Base-by-base conservation (phyloP, 2,888 invertebrate genomes). In the Chaitophorus viminalis region DNA sequence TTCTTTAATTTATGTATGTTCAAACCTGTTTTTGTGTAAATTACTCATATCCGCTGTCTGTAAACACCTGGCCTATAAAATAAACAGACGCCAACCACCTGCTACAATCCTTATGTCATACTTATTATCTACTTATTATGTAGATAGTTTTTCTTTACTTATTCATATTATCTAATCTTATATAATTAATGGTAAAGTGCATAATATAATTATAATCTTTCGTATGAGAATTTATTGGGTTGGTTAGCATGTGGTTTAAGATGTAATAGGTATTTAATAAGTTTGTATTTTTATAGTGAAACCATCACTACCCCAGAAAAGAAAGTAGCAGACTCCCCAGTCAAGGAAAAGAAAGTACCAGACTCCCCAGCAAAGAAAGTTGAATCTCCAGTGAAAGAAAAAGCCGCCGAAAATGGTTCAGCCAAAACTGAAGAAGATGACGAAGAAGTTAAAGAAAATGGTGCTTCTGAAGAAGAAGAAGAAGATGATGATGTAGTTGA, bases 241-340 rank as follows among this genome's bases (percentile, higher is more conserved):
- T 60, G 9, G 5, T 70, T 74, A 11, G 3, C 5, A 33, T 36
- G 6, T 74, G 3, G 14, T 17, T 46, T 31, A 9, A 31, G 33
- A 21, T 74, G 18, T 74, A 31, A 18, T 36, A 21, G 18, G 21
- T 74, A 8, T 3, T 33, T 74, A 6, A 25, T 36, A 33, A 8
- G 21, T 0, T 29, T 33, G 0, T 31, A 52, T 77, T 14, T 21
- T 36, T 72, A n/a, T 81, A 87, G 87, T 60, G 87, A 81, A 81
- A 75, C 79, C 39, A 21, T 79, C 52, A 54, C 36, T 31, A 79
- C 87, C 74, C 87, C 87, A 65, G 87, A 87, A 46, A 87, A 87
- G 74, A 87, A 87, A 81, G 87, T 87, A 29, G 81, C 65, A 0
- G 87, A 87, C n/a, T 87, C 87, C 1, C 87, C 87, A 46, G 79